Percentiles rank a stretch among this genome's conserved stretches.
phyloP scores from a whole-genome alignment of 1,140 invertebrate species.

The Bursaphelenchus mucronatus region DNA sequence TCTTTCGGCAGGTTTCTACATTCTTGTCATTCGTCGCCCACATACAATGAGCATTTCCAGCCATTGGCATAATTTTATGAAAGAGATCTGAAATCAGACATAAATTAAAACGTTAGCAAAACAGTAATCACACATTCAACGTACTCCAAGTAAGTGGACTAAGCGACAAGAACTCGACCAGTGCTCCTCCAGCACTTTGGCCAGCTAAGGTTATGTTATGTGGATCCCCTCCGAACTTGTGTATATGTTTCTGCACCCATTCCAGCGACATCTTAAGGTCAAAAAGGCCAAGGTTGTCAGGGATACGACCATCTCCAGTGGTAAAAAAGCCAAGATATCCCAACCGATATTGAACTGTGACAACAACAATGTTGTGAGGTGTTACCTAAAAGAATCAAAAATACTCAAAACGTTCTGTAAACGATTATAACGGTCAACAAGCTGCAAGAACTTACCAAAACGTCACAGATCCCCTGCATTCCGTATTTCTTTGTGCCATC shows the following conservation, averaged over 20 bases:
- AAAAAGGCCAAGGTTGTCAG: conserved; percentile 79
- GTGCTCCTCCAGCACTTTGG: conserved; percentile 19
- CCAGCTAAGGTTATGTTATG: conserved; percentile 20
- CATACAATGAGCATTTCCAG: conserved; percentile 11
- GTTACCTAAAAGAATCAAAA: not conserved
- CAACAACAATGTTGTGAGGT: conserved; percentile 16
- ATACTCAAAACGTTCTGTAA: not conserved
- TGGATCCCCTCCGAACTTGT: conserved; percentile 22
- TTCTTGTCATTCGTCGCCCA: conserved; percentile 1
- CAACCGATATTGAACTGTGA: conserved; percentile 20
- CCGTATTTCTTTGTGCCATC: conserved; percentile 11
- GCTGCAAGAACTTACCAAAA: conserved; percentile 1
- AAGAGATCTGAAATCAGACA: conserved; percentile 10
- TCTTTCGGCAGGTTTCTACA: conserved; percentile 4
- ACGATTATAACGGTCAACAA: not conserved
- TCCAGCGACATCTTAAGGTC: conserved; percentile 11
- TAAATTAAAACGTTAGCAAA: not conserved
- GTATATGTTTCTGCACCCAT: conserved; percentile 24
- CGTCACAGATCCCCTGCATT: conserved; percentile 15
- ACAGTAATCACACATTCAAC: not conserved
- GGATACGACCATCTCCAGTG: conserved; percentile 69
- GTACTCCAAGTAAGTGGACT: conserved; percentile 12
- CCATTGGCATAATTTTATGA: conserved; percentile 23
- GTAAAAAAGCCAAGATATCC: conserved; percentile 23
- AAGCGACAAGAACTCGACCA: conserved; percentile 3